Base-by-base conservation (phyloP, 1,140 invertebrate genomes). In the Lithobius niger region DNA sequence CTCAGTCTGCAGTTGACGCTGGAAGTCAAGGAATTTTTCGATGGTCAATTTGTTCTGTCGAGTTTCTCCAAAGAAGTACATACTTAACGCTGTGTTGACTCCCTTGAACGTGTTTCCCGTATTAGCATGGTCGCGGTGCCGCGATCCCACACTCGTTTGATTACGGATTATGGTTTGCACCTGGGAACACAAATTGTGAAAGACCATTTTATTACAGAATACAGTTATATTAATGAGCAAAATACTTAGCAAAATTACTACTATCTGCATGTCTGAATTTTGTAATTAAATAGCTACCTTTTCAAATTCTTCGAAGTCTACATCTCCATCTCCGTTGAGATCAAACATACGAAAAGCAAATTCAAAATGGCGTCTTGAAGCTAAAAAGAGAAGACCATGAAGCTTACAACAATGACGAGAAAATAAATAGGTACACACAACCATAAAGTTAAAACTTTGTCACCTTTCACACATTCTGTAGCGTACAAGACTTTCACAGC, bases 301-400 rank as follows among this genome's bases (percentile, higher is more conserved):
- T 55, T 92, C 88, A 71, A 99, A 99, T 71, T 99, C 96, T 65
- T 96, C 89, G 60, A 82, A 85, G 69, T 99, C 96, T 0, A 99
- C 89, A 68, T 97, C 89, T 3, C 96, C 97, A 71, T 99, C 95
- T 1, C 96, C 95, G 71, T 99, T 98, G 47, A 97, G 74, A 71
- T 99, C 97, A 73, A 99, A 99, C 89, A 99, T 98, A 61, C 90
- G 82, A 70, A 99, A 99, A 26, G 95, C 96, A 60, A 99, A 96
- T 77, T 97, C 92, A 74, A 99, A 99, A 70, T 99, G 94, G 18
- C 93, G 79, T 48, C 88, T 83, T 3, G 96, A 97, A 57, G 95
- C 96, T 98, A n/a, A n/a, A n/a, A n/a, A n/a, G n/a, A n/a, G n/a
- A n/a, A n/a, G n/a, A n/a, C n/a, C n/a, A n/a, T n/a, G n/a, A n/a